These are phyloP conservation scores for Cheiracanthium punctorium DNA, from an alignment of 2,888 invertebrate species.

Conservation along the genomic window DNA sequence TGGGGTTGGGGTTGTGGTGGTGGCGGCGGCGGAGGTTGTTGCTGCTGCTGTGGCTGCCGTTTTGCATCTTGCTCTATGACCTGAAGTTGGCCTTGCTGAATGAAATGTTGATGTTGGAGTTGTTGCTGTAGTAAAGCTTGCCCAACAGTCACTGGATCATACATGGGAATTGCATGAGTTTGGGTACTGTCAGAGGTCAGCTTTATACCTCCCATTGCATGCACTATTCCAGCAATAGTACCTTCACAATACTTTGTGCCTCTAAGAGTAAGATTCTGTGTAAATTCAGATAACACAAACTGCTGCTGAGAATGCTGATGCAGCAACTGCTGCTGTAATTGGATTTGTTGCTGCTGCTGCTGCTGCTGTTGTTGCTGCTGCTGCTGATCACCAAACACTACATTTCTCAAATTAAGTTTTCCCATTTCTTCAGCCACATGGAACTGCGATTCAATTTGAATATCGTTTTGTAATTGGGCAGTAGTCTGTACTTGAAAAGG, in stretches of 20 bases:
- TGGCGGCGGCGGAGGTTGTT: background rate
- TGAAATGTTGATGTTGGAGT: conserved; percentile 35
- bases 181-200: conserved; percentile 61
- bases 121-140: conserved; percentile 65
- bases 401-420: conserved; percentile 68
- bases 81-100: conserved; percentile 39
- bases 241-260: conserved; percentile 77
- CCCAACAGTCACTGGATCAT: conserved; percentile 66
- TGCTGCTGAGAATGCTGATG: conserved; percentile 73
- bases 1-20: background rate
- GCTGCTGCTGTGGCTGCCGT: conserved; percentile 34
- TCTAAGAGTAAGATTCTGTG: conserved; percentile 68
- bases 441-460: conserved; percentile 18
- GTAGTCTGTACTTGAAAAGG: conserved; percentile 57
- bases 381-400: conserved; percentile 50
- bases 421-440: conserved; percentile 51
- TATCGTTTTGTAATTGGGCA: conserved; percentile 63
- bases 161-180: conserved; percentile 62
- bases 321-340: conserved; percentile 75
- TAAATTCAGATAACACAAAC: conserved; percentile 69
- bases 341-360: conserved; percentile 73
- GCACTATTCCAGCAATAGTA: conserved; percentile 73
- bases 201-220: conserved; percentile 68
- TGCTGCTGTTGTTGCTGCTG: conserved; percentile 76
- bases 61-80: conserved; percentile 55